phyloP scores from a whole-genome alignment of 2,113 vertebrate species.

The Heterotis niloticus region DNA sequence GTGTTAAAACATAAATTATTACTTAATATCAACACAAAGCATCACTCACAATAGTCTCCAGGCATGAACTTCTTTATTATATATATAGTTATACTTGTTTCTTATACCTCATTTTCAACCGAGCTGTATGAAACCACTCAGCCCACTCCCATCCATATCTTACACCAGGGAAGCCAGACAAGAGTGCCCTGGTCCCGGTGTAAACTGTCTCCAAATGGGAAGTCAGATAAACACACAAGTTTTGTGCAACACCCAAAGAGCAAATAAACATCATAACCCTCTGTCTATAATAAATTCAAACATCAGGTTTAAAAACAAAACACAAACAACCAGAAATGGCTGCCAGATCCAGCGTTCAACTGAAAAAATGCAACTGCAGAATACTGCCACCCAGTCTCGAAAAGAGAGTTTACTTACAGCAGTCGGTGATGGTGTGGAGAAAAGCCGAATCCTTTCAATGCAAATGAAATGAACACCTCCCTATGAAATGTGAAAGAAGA shows the following conservation, averaged over 20 bases:
- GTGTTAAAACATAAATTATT: background rate
- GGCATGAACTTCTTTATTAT: conserved; percentile 50
- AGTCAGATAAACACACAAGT: background rate
- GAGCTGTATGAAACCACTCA: conserved; percentile 49
- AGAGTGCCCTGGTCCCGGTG: background rate
- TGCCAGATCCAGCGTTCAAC: background rate
- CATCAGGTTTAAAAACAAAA: background rate
- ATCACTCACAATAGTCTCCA: background rate
- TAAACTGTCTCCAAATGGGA: background rate
- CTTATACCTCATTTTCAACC: conserved; percentile 48
- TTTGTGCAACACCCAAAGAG: background rate
- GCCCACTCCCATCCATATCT: conserved; percentile 28
- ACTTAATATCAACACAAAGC: background rate
- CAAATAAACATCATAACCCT: background rate
- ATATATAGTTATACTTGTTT: too few relatives aligned
- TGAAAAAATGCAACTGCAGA: background rate
- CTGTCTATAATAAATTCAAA: background rate
- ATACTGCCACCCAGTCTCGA: background rate
- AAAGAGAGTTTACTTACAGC: background rate
- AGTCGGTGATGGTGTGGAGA: background rate
- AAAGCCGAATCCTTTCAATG: background rate
- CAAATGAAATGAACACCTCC: background rate
- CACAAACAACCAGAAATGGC: background rate
- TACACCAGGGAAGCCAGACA: conserved; percentile 22
- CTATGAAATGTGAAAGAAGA: too few relatives aligned